Conservation (phyloP, 2,888 invertebrate genomes). For the Chorisops tibialis region DNA sequence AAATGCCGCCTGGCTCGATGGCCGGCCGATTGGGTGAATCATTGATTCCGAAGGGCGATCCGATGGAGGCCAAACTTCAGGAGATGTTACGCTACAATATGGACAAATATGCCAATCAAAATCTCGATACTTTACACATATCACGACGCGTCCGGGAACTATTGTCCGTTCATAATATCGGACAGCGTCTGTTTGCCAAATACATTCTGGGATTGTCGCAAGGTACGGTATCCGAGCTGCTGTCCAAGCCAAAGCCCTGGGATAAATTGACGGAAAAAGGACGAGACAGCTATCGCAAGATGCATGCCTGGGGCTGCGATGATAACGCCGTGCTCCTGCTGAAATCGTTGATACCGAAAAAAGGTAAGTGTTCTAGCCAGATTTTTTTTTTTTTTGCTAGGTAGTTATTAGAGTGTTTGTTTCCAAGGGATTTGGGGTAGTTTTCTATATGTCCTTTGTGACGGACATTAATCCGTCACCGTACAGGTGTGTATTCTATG, state of each 20-base stretch:
- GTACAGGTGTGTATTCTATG: too few species aligned
- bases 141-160: slow-evolving; percentile 90
- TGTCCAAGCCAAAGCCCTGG: slow-evolving; percentile 99
- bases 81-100: slow-evolving; percentile 93
- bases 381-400: slow-evolving; percentile 33
- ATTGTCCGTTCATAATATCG: slow-evolving; percentile 95
- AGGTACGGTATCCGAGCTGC: slow-evolving; percentile 95
- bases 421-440: slow-evolving; percentile 8
- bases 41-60: slow-evolving; percentile 86
- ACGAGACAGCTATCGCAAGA: slow-evolving; percentile 97
- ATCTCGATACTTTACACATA: slow-evolving; percentile 92
- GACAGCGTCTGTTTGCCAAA: slow-evolving; percentile 97
- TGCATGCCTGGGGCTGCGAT: slow-evolving; percentile 99
- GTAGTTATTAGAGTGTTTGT: slow-evolving; percentile 23
- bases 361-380: slow-evolving; percentile 70
- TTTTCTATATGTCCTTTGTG: background rate
- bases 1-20: slow-evolving; percentile 75
- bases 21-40: slow-evolving; percentile 84
- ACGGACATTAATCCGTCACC: background rate
- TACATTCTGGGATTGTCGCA: slow-evolving; percentile 95
- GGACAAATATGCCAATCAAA: slow-evolving; percentile 92
- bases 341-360: slow-evolving; percentile 96
- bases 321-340: slow-evolving; percentile 95
- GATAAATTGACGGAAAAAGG: slow-evolving; percentile 99
- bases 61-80: slow-evolving; percentile 89